phyloP scores from a whole-genome alignment of 2,888 invertebrate species.

The Drosophila incognita region DNA sequence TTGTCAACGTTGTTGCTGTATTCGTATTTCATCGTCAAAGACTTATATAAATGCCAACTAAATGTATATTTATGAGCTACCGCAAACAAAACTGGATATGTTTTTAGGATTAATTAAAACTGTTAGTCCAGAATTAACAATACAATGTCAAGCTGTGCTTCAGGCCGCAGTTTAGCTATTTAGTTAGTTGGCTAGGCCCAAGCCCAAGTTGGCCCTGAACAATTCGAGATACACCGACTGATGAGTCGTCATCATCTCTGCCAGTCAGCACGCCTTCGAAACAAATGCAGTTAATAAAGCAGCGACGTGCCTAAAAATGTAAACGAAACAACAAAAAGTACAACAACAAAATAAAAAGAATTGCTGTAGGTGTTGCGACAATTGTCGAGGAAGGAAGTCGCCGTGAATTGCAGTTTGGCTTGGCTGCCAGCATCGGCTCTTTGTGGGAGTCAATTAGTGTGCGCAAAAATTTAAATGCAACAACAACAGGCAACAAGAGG shows the following conservation, averaged over 20 bases:
- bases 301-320: constrained; percentile 43
- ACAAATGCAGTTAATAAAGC: constrained; percentile 52
- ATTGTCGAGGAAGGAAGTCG: constrained; percentile 74
- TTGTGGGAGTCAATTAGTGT: constrained; percentile 79
- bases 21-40: constrained; percentile 19
- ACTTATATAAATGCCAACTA: constrained; percentile 15
- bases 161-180: constrained; percentile 11
- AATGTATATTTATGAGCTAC: constrained; percentile 39
- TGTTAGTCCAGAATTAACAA: constrained; percentile 66
- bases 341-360: constrained; percentile 22
- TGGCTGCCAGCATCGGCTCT: constrained; percentile 33
- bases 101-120: constrained; percentile 60
- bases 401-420: constrained; percentile 57
- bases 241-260: constrained; percentile 45
- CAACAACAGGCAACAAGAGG: constrained; percentile 20
- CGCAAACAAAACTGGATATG: constrained; percentile 37
- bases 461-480: constrained; percentile 60
- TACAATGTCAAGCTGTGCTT: constrained; percentile 62
- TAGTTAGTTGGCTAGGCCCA: constrained; percentile 5
- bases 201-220: constrained; percentile 46
- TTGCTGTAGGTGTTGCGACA: constrained; percentile 76
- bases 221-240: constrained; percentile 31
- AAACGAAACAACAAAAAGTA: constrained; percentile 15
- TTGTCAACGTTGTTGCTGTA: constrained; percentile 46
- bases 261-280: constrained; percentile 57